phyloP scores from a whole-genome alignment of 35 echinoderm and acorn worm species.

The Stichopus chloronotus region DNA sequence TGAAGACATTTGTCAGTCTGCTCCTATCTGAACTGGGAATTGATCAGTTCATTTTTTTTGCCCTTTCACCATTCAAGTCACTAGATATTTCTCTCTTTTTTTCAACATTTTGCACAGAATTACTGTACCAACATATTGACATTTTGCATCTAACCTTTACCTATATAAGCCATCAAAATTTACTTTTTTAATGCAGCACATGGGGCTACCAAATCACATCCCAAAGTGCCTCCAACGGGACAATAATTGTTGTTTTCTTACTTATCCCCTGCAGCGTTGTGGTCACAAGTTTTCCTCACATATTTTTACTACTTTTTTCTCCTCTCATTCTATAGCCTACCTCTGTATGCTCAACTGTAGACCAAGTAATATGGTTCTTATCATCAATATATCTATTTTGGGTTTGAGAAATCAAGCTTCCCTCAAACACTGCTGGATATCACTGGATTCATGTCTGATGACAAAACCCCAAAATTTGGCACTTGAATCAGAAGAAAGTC shows the following conservation, averaged over 20 bases:
- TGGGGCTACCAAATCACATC: too few relatives aligned
- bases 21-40: too few relatives aligned
- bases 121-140: too few relatives aligned
- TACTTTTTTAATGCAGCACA: too few relatives aligned
- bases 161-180: too few relatives aligned
- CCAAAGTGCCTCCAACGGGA: not conserved
- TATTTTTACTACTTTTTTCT: not conserved
- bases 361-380: not conserved
- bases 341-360: not conserved
- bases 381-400: not conserved
- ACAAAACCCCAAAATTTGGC: not conserved
- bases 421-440: not conserved
- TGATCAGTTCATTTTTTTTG: too few relatives aligned
- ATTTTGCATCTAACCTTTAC: too few relatives aligned
- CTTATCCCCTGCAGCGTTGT: not conserved
- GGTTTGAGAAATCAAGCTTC: not conserved
- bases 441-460: not conserved
- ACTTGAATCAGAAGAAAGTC: too few relatives aligned
- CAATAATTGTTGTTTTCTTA: not conserved
- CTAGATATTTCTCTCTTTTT: too few relatives aligned
- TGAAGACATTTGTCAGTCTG: too few relatives aligned
- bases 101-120: too few relatives aligned
- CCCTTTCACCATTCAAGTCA: too few relatives aligned
- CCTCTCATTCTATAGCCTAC: not conserved
- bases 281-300: not conserved